Evolutionary conservation across 2,113 vertebrate species (phyloP).

Genomic region (Oceanites oceanicus): DNA sequence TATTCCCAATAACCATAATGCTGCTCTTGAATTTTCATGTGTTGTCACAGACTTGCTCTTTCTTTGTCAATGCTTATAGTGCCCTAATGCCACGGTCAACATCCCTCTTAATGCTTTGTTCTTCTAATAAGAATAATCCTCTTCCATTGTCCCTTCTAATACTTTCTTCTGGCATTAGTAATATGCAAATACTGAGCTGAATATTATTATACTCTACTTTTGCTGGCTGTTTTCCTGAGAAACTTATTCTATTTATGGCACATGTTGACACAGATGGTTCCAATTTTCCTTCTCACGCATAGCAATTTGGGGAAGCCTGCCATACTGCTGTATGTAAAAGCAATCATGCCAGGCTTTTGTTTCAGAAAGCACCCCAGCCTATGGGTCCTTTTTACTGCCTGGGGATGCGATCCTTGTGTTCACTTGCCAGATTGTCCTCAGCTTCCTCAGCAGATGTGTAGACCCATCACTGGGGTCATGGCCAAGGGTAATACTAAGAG

Average conservation of each 20-base stretch:
- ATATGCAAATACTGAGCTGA: constrained; percentile 2
- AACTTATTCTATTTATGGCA: constrained; percentile 38
- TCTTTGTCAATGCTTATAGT: background rate
- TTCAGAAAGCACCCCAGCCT: background rate
- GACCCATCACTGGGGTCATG: background rate
- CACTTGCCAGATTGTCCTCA: background rate
- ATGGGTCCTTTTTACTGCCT: background rate
- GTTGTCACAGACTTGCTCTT: background rate
- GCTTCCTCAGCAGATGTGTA: background rate
- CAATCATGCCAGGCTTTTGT: constrained; percentile 7
- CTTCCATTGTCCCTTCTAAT: background rate
- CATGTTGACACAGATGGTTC: constrained; percentile 30
- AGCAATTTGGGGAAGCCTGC: constrained; percentile 1
- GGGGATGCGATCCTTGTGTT: background rate
- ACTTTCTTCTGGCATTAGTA: background rate
- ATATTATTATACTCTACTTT: background rate
- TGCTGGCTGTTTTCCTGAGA: constrained; percentile 31
- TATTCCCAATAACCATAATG: background rate
- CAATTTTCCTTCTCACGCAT: constrained; percentile 42
- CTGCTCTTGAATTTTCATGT: background rate
- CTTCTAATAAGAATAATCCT: background rate
- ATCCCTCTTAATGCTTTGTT: background rate
- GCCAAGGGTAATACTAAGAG: background rate
- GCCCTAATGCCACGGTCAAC: background rate
- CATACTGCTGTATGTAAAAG: background rate